Evolutionary conservation across 1,140 invertebrate species (phyloP).

Genomic region (Trachymyrmex cornetzi): DNA sequence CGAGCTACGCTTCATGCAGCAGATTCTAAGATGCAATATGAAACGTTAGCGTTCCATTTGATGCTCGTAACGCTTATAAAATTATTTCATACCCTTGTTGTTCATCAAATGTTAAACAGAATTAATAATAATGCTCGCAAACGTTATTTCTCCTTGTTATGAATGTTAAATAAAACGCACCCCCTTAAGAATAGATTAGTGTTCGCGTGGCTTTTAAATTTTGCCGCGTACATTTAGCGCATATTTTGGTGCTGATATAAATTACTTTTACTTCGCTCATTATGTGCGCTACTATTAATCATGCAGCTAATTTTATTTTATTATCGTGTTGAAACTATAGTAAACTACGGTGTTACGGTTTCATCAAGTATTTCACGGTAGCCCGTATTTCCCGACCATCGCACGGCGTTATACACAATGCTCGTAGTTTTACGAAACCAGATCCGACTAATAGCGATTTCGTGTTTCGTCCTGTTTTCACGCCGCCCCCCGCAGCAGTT

Average conservation of each 20-base stretch:
- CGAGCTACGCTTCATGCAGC: neutral
- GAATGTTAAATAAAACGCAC: no score
- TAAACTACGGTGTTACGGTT: neutral
- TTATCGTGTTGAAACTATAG: neutral
- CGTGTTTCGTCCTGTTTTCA: conserved; percentile 39
- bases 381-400: neutral
- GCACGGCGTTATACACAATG: neutral
- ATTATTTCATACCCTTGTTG: no score
- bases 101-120: no score
- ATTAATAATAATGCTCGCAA: no score
- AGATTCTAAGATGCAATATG: neutral
- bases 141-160: no score
- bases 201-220: neutral
- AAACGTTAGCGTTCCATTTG: neutral
- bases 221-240: neutral
- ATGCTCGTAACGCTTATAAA: no score
- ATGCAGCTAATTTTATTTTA: neutral
- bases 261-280: neutral
- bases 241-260: neutral
- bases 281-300: neutral
- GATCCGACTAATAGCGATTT: conserved; percentile 33
- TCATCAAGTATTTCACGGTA: neutral
- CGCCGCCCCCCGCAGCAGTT: neutral
- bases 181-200: neutral
- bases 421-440: conserved; percentile 26